These are phyloP conservation scores for Cheirogaleus medius DNA, from an alignment of 2,113 vertebrate species.

Conservation along the genomic window DNA sequence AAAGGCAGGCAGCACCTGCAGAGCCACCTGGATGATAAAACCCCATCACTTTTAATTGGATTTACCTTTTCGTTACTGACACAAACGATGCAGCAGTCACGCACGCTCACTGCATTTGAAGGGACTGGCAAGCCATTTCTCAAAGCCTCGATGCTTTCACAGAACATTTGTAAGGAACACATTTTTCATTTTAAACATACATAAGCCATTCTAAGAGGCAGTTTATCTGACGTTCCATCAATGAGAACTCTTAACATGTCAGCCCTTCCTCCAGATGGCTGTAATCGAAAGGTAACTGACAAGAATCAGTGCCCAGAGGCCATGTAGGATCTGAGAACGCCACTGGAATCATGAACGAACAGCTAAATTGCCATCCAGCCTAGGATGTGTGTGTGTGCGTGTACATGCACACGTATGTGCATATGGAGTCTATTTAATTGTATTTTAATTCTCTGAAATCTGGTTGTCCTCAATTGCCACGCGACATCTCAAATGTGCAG, in stretches of 20 bases:
- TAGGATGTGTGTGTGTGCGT: too few relatives aligned
- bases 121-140: background rate
- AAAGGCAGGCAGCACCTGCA: background rate
- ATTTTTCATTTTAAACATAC: constrained; percentile 37
- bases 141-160: background rate
- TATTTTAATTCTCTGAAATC: constrained; percentile 23
- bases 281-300: background rate
- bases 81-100: background rate
- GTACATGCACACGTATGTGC: background rate
- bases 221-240: constrained; percentile 26
- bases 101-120: background rate
- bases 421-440: background rate
- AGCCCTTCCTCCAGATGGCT: background rate
- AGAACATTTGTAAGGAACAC: background rate
- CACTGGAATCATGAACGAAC: background rate
- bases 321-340: background rate
- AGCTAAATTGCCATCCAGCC: background rate
- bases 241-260: background rate
- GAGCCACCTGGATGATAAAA: background rate
- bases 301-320: background rate
- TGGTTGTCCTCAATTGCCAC: background rate
- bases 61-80: constrained; percentile 9
- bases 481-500: background rate
- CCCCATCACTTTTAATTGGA: background rate
- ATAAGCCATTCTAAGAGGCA: background rate